Evolutionary conservation across 2,113 vertebrate species (phyloP).

Genomic region (Hemibagrus wyckioides): DNA sequence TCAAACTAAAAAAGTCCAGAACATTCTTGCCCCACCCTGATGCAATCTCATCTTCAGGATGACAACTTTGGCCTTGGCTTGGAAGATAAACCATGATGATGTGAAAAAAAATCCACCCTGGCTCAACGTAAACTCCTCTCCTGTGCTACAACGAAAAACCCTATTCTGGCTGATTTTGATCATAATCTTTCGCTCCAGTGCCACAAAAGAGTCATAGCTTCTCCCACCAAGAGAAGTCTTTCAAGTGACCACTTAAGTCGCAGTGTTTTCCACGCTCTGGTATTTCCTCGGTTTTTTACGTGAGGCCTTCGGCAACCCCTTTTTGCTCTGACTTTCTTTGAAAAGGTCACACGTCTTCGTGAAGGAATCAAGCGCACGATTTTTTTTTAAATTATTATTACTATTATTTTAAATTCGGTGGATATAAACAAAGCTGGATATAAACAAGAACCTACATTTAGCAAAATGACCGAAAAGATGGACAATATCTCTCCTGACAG

Average conservation of each 20-base stretch:
- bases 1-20: background rate
- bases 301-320: background rate
- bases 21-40: background rate
- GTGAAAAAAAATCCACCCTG: background rate
- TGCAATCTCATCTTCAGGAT: background rate
- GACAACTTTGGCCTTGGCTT: background rate
- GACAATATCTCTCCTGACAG: background rate
- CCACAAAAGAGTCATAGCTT: background rate
- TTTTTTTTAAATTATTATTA: no score
- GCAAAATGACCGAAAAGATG: background rate
- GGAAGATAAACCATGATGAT: background rate
- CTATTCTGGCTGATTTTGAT: background rate
- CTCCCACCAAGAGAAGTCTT: background rate
- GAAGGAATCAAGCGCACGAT: conserved; percentile 11
- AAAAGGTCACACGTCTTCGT: background rate
- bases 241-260: background rate
- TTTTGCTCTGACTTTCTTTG: background rate
- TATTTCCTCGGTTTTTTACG: conserved; percentile 15
- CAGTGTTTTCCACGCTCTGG: background rate
- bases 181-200: background rate
- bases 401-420: background rate
- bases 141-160: background rate
- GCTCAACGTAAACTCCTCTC: background rate
- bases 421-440: background rate
- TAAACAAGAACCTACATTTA: background rate